Evolutionary conservation across 2,797 vertebrate genomes (phyloP).

Genomic region (Diceros bicornis): DNA sequence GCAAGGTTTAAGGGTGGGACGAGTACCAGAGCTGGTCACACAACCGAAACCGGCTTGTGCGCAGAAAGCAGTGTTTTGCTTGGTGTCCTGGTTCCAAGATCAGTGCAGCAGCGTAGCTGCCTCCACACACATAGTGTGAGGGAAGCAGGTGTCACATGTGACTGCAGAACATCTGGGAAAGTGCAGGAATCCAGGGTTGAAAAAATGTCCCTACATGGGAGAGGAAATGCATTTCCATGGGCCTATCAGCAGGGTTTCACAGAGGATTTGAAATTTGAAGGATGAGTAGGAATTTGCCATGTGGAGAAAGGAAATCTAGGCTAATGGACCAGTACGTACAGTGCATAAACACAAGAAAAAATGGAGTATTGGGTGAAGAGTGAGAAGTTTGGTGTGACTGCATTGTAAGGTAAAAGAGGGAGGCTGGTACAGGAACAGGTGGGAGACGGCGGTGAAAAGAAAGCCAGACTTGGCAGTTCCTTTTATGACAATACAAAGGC

Average conservation of each 20-base stretch:
- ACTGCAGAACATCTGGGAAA: background rate
- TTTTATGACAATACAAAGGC: background rate
- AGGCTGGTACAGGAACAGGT: background rate
- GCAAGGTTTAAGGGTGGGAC: background rate
- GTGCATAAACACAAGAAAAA: background rate
- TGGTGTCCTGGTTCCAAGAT: background rate
- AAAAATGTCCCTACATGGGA: background rate
- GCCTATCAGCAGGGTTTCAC: background rate
- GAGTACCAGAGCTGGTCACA: background rate
- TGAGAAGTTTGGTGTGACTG: background rate
- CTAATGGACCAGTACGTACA: background rate
- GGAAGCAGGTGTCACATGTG: background rate
- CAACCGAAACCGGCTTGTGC: background rate
- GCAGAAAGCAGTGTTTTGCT: conserved; percentile 11
- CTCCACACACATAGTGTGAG: background rate
- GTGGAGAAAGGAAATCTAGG: background rate
- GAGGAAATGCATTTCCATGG: background rate
- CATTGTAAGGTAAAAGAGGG: background rate
- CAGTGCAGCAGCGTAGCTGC: background rate
- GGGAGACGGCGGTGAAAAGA: background rate
- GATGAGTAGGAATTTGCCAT: background rate
- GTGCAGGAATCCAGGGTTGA: background rate
- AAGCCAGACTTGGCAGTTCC: background rate
- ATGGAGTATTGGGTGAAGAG: background rate
- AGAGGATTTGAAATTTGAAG: conserved; percentile 22